Conservation (phyloP, 2,888 invertebrate genomes). For the Tenodera sinensis region DNA sequence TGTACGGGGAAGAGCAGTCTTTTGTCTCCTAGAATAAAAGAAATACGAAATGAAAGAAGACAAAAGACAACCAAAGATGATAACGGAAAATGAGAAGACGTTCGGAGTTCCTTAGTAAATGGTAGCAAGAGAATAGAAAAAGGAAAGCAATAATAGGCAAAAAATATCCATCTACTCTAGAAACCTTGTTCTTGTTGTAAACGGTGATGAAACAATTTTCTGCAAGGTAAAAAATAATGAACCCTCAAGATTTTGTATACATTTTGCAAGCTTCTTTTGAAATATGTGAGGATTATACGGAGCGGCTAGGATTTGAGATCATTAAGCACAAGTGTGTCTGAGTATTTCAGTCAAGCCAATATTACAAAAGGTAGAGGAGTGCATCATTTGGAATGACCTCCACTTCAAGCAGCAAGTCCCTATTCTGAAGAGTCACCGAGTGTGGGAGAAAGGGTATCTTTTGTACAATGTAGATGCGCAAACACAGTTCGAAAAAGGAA, state of each 20-base stretch:
- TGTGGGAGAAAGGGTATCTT: background rate
- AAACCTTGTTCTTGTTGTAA: background rate
- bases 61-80: background rate
- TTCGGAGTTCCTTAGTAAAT: background rate
- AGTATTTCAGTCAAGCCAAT: background rate
- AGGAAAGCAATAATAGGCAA: background rate
- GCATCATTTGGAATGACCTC: background rate
- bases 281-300: background rate
- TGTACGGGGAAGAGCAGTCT: background rate
- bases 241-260: background rate
- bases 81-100: conserved; percentile 8
- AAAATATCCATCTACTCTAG: background rate
- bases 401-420: background rate
- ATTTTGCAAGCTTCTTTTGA: background rate
- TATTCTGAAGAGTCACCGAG: background rate
- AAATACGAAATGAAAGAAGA: conserved; percentile 2
- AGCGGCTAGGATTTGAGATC: background rate
- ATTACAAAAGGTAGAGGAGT: background rate
- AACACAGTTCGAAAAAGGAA: too few species aligned
- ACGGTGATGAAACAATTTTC: background rate
- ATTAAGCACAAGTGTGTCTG: background rate
- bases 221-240: background rate
- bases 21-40: background rate
- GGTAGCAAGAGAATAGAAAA: background rate
- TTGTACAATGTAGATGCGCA: background rate